Percentiles rank a stretch among this genome's conserved stretches.
These are phyloP conservation scores for Prenolepis imparis DNA, from an alignment of 2,888 invertebrate species.

Conservation along the genomic window DNA sequence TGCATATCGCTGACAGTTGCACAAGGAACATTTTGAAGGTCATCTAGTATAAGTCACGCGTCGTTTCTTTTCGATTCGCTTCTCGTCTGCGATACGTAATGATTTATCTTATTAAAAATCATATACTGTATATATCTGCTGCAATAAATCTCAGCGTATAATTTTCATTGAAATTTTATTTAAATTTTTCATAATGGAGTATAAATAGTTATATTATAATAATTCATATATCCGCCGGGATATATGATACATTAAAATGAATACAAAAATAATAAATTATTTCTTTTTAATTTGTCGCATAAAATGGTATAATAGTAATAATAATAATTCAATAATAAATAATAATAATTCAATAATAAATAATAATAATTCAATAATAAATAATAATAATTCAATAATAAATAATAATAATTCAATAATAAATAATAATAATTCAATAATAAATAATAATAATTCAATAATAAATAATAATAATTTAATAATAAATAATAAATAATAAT, in stretches of 20 bases:
- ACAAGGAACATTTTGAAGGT: slow-evolving; percentile 32
- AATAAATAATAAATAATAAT: too few relatives aligned
- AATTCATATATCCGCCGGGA: not conserved
- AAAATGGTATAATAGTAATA: not conserved
- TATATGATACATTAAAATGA: not conserved
- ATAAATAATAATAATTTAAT: too few relatives aligned
- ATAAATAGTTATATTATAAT: not conserved
- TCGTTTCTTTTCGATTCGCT: not conserved
- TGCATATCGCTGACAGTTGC: slow-evolving; percentile 34
- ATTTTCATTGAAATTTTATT: not conserved
- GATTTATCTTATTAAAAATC: slow-evolving; percentile 11
- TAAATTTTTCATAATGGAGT: not conserved
- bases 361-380: not conserved
- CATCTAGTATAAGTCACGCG: slow-evolving; percentile 7
- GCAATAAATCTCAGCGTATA: not conserved
- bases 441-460: not conserved
- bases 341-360: not conserved
- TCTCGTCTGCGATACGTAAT: not conserved
- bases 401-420: not conserved
- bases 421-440: not conserved
- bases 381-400: not conserved
- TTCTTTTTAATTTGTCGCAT: not conserved
- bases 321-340: not conserved
- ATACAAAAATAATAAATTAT: not conserved
- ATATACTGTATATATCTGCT: not conserved